phyloP scores from a whole-genome alignment of 2,113 vertebrate species.

The Oryzias woworae region DNA sequence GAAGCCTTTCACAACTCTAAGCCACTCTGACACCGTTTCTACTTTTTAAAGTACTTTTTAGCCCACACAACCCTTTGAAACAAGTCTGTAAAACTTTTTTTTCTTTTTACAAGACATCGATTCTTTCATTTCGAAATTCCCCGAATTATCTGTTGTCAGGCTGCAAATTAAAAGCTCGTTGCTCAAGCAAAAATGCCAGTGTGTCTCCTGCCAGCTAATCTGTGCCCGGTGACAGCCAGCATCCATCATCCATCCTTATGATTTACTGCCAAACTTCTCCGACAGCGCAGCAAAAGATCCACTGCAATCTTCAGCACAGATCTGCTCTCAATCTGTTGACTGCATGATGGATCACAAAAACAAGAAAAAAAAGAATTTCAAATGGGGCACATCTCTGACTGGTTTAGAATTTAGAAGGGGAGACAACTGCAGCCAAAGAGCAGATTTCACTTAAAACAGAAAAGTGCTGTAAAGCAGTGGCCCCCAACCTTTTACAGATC shows the following conservation, averaged over 20 bases:
- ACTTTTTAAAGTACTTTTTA: background rate
- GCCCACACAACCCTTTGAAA: slow-evolving; percentile 1
- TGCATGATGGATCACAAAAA: slow-evolving; percentile 4
- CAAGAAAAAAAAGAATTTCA: background rate
- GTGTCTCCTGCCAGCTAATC: slow-evolving; percentile 61
- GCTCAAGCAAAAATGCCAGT: slow-evolving; percentile 40
- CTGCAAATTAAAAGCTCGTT: slow-evolving; percentile 65
- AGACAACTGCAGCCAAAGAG: background rate
- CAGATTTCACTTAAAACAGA: slow-evolving; percentile 1
- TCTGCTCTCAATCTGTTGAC: slow-evolving; percentile 19
- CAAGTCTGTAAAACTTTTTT: slow-evolving; percentile 6
- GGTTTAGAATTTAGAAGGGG: background rate
- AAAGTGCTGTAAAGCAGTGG: background rate
- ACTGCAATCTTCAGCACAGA: slow-evolving; percentile 4
- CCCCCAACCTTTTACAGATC: too few relatives aligned
- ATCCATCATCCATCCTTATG: slow-evolving; percentile 65
- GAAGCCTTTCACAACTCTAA: background rate
- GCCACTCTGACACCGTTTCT: background rate
- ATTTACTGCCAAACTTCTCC: slow-evolving; percentile 29
- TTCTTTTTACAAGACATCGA: slow-evolving; percentile 11
- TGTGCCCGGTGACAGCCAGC: slow-evolving; percentile 54
- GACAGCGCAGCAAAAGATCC: slow-evolving; percentile 12
- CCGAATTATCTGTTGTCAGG: slow-evolving; percentile 43
- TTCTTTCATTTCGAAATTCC: slow-evolving; percentile 37
- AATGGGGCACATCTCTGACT: background rate